phyloP scores from a whole-genome alignment of 2,113 vertebrate genomes.

The Acanthochromis polyacanthus region DNA sequence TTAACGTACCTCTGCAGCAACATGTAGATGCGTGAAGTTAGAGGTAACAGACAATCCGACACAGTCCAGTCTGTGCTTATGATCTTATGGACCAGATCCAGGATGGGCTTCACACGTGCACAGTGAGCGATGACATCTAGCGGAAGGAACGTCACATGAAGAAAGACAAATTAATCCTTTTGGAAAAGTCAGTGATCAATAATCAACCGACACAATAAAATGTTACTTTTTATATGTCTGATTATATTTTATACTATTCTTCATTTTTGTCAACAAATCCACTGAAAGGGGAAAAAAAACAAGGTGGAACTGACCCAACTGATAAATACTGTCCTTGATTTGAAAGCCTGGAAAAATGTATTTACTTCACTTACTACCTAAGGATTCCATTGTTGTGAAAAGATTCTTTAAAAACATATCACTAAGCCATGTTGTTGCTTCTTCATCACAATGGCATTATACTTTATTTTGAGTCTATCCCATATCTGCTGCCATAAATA shows the following conservation, averaged over 20 bases:
- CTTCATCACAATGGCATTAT: neutral
- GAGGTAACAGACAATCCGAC: conserved; percentile 94
- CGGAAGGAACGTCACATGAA: neutral
- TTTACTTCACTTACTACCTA: no score
- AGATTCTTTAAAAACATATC: no score
- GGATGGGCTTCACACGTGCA: conserved; percentile 93
- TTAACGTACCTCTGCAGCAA: conserved; percentile 91
- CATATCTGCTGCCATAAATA: neutral
- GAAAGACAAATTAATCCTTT: neutral
- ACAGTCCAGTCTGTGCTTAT: conserved; percentile 95
- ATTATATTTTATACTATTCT: no score
- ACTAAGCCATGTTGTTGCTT: neutral
- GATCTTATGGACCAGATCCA: conserved; percentile 96
- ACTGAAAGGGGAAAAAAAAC: no score
- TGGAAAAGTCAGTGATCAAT: neutral
- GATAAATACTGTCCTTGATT: no score
- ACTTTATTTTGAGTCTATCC: neutral
- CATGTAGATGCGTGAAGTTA: conserved; percentile 98
- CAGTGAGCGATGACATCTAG: conserved; percentile 96
- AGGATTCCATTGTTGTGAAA: no score
- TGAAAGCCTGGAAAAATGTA: no score
- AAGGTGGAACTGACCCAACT: no score
- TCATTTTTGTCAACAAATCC: no score
- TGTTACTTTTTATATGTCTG: no score
- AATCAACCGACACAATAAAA: neutral